Evolutionary conservation across 2,888 invertebrate species (phyloP).

Genomic region (Hydroisotoma schaefferi): DNA sequence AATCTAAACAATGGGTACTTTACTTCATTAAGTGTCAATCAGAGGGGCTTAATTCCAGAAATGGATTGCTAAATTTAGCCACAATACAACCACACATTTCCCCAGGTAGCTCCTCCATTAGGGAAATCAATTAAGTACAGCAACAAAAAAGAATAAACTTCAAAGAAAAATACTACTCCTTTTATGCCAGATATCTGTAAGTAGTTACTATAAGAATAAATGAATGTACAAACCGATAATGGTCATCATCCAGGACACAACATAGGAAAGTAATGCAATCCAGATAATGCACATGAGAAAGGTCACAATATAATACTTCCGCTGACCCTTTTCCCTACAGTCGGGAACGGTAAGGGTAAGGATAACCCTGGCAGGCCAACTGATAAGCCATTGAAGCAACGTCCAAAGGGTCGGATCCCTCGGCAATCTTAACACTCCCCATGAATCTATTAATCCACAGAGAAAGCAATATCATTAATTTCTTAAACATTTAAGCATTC

Average conservation of each 20-base stretch:
- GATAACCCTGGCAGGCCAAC: slow-evolving; percentile 80
- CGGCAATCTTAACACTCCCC: background rate
- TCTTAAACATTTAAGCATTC: background rate
- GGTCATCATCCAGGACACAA: slow-evolving; percentile 95
- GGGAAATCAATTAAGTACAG: no score
- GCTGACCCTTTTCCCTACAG: slow-evolving; percentile 59
- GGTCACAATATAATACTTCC: slow-evolving; percentile 68
- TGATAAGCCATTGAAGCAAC: slow-evolving; percentile 65
- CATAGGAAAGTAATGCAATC: slow-evolving; percentile 86
- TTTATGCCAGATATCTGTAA: no score
- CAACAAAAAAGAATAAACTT: no score
- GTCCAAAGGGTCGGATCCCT: background rate
- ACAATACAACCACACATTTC: no score
- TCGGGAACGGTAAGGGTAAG: slow-evolving; percentile 86
- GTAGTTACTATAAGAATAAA: no score
- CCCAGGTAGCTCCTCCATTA: no score
- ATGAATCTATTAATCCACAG: background rate
- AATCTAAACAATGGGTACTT: no score
- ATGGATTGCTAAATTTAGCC: no score
- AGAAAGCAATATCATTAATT: no score
- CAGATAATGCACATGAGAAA: slow-evolving; percentile 91
- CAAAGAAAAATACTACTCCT: no score
- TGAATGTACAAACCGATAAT: slow-evolving; percentile 68
- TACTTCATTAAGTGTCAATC: no score
- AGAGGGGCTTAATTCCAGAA: no score